A percentile compares a stretch with the other conserved stretches of the same genome.
Evolutionary conservation across 2,888 invertebrate species (phyloP).

Genomic region (Heteromurus nitidus): DNA sequence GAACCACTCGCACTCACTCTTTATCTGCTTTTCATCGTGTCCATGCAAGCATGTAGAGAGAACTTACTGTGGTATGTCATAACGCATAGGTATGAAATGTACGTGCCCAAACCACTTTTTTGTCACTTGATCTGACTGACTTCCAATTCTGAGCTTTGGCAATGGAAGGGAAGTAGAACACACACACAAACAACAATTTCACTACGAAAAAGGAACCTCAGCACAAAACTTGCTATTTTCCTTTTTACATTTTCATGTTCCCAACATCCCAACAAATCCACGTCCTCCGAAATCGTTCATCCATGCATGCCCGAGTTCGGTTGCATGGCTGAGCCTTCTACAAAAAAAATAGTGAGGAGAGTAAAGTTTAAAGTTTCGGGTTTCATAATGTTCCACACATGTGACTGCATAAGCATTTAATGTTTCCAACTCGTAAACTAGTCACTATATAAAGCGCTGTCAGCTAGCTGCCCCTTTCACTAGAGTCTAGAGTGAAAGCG

Average conservation of each 20-base stretch:
- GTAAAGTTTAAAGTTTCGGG: not conserved
- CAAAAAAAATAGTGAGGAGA: too few species aligned
- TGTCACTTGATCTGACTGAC: conserved; percentile 45
- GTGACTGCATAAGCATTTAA: not conserved
- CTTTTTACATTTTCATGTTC: not conserved
- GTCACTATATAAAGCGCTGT: too few species aligned
- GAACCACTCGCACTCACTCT: not conserved
- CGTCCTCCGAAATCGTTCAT: not conserved
- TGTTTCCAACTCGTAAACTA: too few species aligned
- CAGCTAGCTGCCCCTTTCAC: too few species aligned
- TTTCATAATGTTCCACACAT: not conserved
- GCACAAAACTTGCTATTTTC: not conserved
- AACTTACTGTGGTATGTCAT: not conserved
- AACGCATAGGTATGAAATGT: not conserved
- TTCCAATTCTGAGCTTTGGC: not conserved
- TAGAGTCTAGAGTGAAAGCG: too few species aligned
- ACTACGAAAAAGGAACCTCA: not conserved
- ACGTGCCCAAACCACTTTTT: conserved; percentile 33
- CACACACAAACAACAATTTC: not conserved
- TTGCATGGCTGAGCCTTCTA: too few species aligned
- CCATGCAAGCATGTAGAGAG: not conserved
- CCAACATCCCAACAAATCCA: not conserved
- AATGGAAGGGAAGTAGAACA: not conserved
- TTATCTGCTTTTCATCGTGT: not conserved
- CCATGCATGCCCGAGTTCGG: not conserved